Evolutionary conservation across 2,113 vertebrate genomes (phyloP).

Genomic region (Triplophysa rosa): DNA sequence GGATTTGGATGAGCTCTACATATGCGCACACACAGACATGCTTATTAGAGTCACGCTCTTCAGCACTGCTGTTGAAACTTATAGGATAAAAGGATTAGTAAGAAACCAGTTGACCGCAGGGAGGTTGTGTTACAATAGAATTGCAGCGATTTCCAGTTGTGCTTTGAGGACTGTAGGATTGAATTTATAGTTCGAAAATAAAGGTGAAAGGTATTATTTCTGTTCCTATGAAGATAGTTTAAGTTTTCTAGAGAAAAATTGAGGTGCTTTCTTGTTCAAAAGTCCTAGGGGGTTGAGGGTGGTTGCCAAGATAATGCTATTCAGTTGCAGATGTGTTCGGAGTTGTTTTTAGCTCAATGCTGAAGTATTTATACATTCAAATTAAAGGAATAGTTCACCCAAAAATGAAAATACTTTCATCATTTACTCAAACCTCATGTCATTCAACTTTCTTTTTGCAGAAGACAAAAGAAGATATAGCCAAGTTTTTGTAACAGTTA

Average conservation of each 20-base stretch:
- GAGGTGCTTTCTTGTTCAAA: background rate
- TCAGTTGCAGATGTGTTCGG: too few species aligned
- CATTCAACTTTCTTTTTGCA: too few species aligned
- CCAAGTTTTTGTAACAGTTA: too few species aligned
- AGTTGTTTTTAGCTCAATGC: too few species aligned
- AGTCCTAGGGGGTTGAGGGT: too few species aligned
- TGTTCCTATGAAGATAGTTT: too few species aligned
- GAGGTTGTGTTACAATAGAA: constrained; percentile 1
- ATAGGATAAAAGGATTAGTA: constrained; percentile 26
- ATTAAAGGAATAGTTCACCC: too few species aligned
- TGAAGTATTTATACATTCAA: too few species aligned
- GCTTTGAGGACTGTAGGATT: background rate
- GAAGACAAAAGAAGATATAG: too few species aligned
- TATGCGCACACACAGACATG: constrained; percentile 11
- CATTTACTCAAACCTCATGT: too few species aligned
- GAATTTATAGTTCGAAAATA: background rate
- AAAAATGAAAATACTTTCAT: too few species aligned
- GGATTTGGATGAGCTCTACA: constrained; percentile 18
- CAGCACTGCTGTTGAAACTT: background rate
- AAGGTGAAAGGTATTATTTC: background rate
- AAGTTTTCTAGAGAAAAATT: background rate
- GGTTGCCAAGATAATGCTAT: too few species aligned
- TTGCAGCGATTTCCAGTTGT: constrained; percentile 8
- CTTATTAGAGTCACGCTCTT: constrained; percentile 7
- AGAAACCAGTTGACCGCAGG: constrained; percentile 6